Conservation (phyloP, 2,797 vertebrate genomes). For the Champsocephalus gunnari region DNA sequence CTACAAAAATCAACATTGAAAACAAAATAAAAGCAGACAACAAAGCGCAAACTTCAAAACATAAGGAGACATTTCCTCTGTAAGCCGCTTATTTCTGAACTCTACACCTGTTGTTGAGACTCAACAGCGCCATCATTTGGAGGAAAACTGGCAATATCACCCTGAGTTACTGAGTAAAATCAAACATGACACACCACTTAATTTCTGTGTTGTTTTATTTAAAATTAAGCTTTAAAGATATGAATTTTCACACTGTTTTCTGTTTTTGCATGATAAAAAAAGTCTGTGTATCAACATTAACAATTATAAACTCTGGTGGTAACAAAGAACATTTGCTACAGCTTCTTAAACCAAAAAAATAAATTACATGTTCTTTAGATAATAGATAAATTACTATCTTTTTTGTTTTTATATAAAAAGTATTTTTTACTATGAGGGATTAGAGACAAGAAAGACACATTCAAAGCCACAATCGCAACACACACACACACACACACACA, state of each 20-base stretch:
- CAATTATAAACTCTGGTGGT: slow-evolving; percentile 77
- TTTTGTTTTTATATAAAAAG: slow-evolving; percentile 78
- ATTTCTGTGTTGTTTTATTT: slow-evolving; percentile 75
- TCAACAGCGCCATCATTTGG: slow-evolving; percentile 68
- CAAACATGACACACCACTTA: slow-evolving; percentile 10
- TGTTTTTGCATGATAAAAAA: slow-evolving; percentile 62
- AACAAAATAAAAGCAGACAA: not conserved
- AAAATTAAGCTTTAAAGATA: slow-evolving; percentile 69
- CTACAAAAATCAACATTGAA: not conserved
- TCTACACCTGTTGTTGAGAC: slow-evolving; percentile 20
- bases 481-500: slow-evolving; percentile 29
- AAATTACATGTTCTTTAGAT: slow-evolving; percentile 85
- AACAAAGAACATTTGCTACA: slow-evolving; percentile 74
- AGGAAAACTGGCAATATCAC: slow-evolving; percentile 7
- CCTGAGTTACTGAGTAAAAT: slow-evolving; percentile 6
- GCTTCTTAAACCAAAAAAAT: slow-evolving; percentile 80
- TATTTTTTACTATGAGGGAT: slow-evolving; percentile 68
- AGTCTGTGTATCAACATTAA: slow-evolving; percentile 67
- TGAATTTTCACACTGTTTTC: slow-evolving; percentile 61
- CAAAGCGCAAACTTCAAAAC: not conserved
- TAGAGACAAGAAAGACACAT: slow-evolving; percentile 70
- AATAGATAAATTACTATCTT: slow-evolving; percentile 86
- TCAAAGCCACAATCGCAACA: slow-evolving; percentile 42
- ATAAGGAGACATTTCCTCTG: not conserved
- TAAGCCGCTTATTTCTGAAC: not conserved